A percentile compares a stretch with the other conserved stretches of the same genome.
phyloP scores from a whole-genome alignment of 1,140 invertebrate species.

The Ericerus pela region DNA sequence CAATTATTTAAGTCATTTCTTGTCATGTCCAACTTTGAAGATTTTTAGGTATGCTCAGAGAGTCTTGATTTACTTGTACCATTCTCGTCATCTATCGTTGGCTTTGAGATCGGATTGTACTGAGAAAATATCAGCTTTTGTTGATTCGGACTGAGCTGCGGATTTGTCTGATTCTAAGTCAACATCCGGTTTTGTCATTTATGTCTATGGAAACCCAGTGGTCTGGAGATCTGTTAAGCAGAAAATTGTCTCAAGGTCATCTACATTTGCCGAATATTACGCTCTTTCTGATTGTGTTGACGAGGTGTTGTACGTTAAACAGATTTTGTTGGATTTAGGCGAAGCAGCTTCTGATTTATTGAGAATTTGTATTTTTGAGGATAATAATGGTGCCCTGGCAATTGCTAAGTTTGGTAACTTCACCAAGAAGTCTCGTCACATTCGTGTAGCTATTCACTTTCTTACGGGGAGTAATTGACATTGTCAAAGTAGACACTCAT shows the following conservation, averaged over 20 bases:
- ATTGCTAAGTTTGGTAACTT: conserved; percentile 1
- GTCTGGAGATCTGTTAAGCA: conserved; percentile 24
- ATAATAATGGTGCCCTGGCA: background rate
- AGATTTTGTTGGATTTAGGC: no score
- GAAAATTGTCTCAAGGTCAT: conserved; percentile 21
- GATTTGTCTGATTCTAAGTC: conserved; percentile 28
- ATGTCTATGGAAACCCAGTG: conserved; percentile 23
- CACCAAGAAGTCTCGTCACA: background rate
- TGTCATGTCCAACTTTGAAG: background rate
- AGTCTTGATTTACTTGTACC: conserved; percentile 4
- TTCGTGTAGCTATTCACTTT: background rate
- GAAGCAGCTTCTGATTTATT: no score
- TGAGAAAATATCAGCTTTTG: conserved; percentile 19
- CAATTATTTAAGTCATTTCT: background rate
- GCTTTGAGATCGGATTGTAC: background rate
- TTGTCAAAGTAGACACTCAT: background rate
- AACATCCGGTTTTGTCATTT: conserved; percentile 29
- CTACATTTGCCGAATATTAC: conserved; percentile 24
- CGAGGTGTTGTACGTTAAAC: conserved; percentile 16
- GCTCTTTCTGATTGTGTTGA: conserved; percentile 21
- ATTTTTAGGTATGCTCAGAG: conserved; percentile 9
- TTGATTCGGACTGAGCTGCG: conserved; percentile 32
- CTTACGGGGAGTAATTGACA: background rate
- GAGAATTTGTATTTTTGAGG: background rate
- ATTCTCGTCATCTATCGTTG: background rate